These are phyloP conservation scores for Phataginus tetradactyla DNA, from an alignment of 2,797 vertebrate genomes.

Conservation along the genomic window DNA sequence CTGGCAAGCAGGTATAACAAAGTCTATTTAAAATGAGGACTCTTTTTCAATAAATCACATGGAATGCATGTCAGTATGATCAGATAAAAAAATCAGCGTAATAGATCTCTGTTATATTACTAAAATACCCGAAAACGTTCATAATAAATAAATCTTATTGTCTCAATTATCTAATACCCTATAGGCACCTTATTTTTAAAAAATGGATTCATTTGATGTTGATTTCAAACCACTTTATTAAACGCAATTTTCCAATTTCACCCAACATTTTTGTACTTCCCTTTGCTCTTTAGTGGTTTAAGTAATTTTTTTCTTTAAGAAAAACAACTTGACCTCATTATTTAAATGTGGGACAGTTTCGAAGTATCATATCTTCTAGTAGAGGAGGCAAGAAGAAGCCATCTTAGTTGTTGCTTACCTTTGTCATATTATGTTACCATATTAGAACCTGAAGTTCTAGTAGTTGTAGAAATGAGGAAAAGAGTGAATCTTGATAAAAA, in stretches of 20 bases:
- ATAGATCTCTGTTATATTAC: background rate
- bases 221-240: background rate
- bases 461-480: background rate
- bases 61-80: background rate
- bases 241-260: constrained; percentile 28
- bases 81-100: background rate
- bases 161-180: background rate
- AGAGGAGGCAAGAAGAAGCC: background rate
- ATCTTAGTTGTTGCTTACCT: background rate
- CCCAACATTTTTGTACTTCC: constrained; percentile 16
- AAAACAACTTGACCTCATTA: background rate
- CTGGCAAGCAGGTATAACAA: background rate
- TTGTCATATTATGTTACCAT: background rate
- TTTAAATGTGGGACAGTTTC: background rate
- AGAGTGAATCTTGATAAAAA: too few relatives aligned
- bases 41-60: background rate
- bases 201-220: background rate
- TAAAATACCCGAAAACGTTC: background rate
- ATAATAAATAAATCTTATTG: background rate
- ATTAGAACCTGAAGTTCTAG: background rate
- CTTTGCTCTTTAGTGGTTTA: constrained; percentile 5
- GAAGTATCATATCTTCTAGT: background rate
- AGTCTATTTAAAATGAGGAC: background rate
- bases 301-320: background rate
- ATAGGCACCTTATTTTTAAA: background rate